phyloP scores from a whole-genome alignment of 2,888 invertebrate species.

The Rhingia campestris region DNA sequence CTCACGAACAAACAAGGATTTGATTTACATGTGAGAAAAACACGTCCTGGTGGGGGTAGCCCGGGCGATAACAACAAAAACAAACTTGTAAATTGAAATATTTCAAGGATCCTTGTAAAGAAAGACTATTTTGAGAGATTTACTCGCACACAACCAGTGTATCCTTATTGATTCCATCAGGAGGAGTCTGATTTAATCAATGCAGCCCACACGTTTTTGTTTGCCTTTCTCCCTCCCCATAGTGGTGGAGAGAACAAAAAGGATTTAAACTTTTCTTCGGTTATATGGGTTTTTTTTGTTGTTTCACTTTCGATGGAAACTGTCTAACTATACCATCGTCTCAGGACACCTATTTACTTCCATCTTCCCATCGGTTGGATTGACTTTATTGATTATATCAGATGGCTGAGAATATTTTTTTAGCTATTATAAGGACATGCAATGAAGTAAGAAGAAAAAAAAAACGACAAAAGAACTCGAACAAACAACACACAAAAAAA shows the following conservation, averaged over 20 bases:
- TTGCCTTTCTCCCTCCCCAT: slow-evolving; percentile 14
- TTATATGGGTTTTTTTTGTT: slow-evolving; percentile 44
- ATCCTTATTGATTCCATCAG: slow-evolving; percentile 40
- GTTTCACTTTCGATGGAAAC: slow-evolving; percentile 46
- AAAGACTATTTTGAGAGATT: slow-evolving; percentile 10
- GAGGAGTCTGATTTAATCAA: slow-evolving; percentile 60
- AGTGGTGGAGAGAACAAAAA: slow-evolving; percentile 10
- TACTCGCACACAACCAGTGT: slow-evolving; percentile 2
- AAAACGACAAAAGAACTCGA: background rate
- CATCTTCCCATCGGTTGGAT: background rate
- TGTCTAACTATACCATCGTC: slow-evolving; percentile 11
- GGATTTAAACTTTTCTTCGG: slow-evolving; percentile 35
- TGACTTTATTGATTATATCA: slow-evolving; percentile 29
- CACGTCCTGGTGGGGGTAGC: slow-evolving; percentile 18
- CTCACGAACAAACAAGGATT: slow-evolving; percentile 62
- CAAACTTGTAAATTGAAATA: slow-evolving; percentile 26
- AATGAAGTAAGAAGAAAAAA: slow-evolving; percentile 28
- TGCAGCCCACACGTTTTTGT: slow-evolving; percentile 41
- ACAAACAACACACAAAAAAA: slow-evolving; percentile 13
- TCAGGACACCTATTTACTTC: slow-evolving; percentile 27
- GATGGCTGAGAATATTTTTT: slow-evolving; percentile 12
- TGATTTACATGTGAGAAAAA: slow-evolving; percentile 61
- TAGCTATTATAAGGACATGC: slow-evolving; percentile 32
- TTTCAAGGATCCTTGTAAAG: slow-evolving; percentile 30
- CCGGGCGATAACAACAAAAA: background rate